Base-by-base conservation (phyloP, 2,113 vertebrate genomes). In the Phaethornis superciliosus region DNA sequence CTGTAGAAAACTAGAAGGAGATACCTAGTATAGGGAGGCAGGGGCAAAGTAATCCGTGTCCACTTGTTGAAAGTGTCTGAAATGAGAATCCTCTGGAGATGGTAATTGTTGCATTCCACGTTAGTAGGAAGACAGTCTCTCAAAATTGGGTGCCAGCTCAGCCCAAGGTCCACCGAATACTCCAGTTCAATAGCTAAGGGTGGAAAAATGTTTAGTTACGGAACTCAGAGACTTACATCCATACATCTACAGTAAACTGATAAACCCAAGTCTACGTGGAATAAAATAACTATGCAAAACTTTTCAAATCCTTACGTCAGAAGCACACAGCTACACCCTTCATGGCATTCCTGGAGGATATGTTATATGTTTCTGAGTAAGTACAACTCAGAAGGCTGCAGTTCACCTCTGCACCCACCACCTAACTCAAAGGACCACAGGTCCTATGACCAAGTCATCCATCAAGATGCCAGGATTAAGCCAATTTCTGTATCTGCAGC, bases 21-120 rank as follows among this genome's bases (percentile, higher is more conserved):
- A 63, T 98, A 99, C 99, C 99, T 99, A 74, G 99, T 99, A 28
- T 99, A 99, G 55, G 98, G 96, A 33, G 99, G 99, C 81, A 99
- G 98, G 37, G 99, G 99, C 94, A 99, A 94, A 58, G 99, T 99
- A 87, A 99, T 96, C 28, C 99, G 98, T 10, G 99, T 99, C 99
- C 99, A 99, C 95, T 99, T 99, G 97, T 99, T 99, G 96, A 98
- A 99, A 8, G 98, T 99, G 90, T 99, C 99, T 9, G 99, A 99
- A 68, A 99, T 98, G 85, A 99, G 98, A 91, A 99, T 95, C 90
- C 98, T 98, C 96, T 99, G 99, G 67, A 99, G 98, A 56, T 99
- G 99, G 96, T 99, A 99, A 44, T 97, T 98, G 59, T 97, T 98
- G 96, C 99, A 99, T 96, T 99, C 99, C 4, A 99, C 98, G 0